Evolutionary conservation across 37 sponge, comb jelly and placozoan species (phyloP).

Genomic region (Cladorhizidae sp.): DNA sequence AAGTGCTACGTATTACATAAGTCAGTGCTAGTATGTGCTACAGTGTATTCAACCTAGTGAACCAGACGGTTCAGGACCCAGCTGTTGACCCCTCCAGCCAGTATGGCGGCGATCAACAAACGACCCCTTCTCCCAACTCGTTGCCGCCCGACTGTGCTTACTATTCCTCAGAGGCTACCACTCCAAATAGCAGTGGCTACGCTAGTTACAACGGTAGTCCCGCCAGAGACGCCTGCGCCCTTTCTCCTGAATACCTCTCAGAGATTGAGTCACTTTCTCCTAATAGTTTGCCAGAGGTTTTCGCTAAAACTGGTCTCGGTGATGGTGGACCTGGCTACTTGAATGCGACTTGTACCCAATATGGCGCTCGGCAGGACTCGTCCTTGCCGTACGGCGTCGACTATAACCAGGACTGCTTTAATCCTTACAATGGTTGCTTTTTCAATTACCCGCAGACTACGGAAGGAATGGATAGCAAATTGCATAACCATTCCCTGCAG

Average conservation of each 20-base stretch:
- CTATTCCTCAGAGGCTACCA: conserved; percentile 1
- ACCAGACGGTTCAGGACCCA: conserved; percentile 26
- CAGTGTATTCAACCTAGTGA: conserved; percentile 17
- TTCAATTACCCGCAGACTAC: conserved; percentile 47
- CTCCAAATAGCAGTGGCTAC: conserved; percentile 54
- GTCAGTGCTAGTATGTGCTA: conserved; percentile 26
- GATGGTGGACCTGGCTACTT: no score
- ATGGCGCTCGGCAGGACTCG: no score
- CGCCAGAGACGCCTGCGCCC: background rate
- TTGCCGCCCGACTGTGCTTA: background rate
- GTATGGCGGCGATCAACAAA: no score
- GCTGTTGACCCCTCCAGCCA: background rate
- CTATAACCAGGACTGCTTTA: background rate
- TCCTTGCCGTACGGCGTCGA: background rate
- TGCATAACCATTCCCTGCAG: conserved; percentile 14
- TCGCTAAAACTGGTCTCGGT: no score
- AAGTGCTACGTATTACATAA: no score
- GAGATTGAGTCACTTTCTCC: no score
- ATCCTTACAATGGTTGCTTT: conserved; percentile 1
- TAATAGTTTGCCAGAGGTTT: no score
- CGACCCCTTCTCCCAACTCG: background rate
- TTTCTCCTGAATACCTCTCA: background rate
- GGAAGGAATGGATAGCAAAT: conserved; percentile 9
- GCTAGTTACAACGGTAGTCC: background rate
- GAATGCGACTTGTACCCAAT: no score